Conservation (phyloP, 2,888 invertebrate genomes). For the Nephrotoma flavescens region DNA sequence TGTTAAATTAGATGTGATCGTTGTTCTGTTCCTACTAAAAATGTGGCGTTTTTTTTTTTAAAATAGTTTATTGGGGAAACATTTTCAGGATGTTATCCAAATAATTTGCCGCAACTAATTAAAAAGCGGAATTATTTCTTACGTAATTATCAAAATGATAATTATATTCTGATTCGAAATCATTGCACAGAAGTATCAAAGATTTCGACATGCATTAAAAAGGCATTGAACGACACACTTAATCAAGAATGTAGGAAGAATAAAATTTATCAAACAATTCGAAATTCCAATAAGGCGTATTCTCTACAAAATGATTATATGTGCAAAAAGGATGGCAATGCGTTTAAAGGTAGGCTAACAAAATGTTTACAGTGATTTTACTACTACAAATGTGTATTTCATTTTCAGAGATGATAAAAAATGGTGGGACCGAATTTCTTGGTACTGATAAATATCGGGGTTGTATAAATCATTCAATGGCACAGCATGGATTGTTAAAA, state of each 20-base stretch:
- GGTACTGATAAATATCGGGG: not conserved
- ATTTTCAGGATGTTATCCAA: not conserved
- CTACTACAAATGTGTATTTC: not conserved
- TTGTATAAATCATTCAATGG: not conserved
- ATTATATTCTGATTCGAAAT: not conserved
- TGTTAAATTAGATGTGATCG: not conserved
- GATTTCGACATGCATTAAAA: not conserved
- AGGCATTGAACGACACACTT: not conserved
- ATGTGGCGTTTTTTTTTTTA: not conserved
- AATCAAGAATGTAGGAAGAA: not conserved
- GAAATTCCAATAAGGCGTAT: not conserved
- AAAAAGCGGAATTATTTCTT: not conserved
- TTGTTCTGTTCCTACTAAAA: not conserved
- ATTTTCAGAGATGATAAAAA: not conserved
- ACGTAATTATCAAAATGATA: not conserved
- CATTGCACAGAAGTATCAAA: not conserved
- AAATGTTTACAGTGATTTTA: not conserved
- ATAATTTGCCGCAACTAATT: not conserved
- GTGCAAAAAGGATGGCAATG: not conserved
- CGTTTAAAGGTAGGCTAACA: not conserved
- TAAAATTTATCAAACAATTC: not conserved
- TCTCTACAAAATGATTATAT: not conserved
- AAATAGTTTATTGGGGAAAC: not conserved
- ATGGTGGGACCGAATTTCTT: not conserved
- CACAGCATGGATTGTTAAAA: not conserved